These are phyloP conservation scores for Dioctria linearis DNA, from an alignment of 2,888 invertebrate genomes.

Conservation along the genomic window DNA sequence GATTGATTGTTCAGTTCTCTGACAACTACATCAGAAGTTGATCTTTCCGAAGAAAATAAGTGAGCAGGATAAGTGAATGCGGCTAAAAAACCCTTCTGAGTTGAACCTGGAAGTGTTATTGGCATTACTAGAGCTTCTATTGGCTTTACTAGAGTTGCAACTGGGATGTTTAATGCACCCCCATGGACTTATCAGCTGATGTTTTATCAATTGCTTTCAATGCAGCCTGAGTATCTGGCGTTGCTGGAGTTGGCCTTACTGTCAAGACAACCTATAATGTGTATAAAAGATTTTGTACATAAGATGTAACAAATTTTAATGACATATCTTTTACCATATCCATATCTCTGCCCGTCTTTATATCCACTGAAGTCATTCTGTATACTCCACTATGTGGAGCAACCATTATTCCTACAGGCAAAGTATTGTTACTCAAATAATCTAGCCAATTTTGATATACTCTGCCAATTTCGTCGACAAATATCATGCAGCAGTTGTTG, in stretches of 20 bases:
- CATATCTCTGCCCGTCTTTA: too few species aligned
- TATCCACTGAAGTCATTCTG: neutral
- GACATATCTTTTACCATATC: too few species aligned
- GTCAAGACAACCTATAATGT: slow-evolving; percentile 62
- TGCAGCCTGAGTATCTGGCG: slow-evolving; percentile 49
- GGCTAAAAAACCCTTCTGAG: neutral
- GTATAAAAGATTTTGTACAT: neutral
- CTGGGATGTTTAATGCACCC: slow-evolving; percentile 62
- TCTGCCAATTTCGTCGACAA: slow-evolving; percentile 17
- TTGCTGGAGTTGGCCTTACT: slow-evolving; percentile 63
- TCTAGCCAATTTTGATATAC: slow-evolving; percentile 2
- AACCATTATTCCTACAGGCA: neutral
- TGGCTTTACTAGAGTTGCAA: slow-evolving; percentile 60
- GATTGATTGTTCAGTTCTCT: neutral
- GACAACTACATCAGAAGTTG: neutral
- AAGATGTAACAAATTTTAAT: too few species aligned
- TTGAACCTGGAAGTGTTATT: too few species aligned
- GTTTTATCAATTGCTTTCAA: slow-evolving; percentile 61
- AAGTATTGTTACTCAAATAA: neutral
- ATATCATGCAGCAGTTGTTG: slow-evolving; percentile 9
- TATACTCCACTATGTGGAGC: neutral
- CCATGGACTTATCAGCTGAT: slow-evolving; percentile 61
- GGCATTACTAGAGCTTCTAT: too few species aligned
- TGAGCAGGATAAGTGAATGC: neutral
- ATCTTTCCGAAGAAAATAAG: neutral